A percentile compares a stretch with the other conserved stretches of the same genome.
Conservation (phyloP, 2,888 invertebrate genomes). For the Lypha dubia region DNA sequence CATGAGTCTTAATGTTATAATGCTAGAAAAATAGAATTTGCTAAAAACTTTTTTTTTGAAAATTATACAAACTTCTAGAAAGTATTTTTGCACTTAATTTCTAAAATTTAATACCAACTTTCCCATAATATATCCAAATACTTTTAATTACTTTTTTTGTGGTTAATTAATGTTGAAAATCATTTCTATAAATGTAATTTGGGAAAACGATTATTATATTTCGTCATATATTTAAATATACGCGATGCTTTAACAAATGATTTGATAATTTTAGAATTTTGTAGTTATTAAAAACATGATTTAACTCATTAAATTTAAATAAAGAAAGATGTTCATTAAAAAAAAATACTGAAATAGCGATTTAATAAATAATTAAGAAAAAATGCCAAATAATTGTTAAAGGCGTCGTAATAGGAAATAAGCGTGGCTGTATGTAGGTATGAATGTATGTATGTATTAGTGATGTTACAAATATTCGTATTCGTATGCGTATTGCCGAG, state of each 20-base stretch:
- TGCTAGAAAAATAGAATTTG: too few species aligned
- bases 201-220: neutral
- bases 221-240: slow-evolving; percentile 35
- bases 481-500: too few species aligned
- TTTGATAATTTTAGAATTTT: slow-evolving; percentile 39
- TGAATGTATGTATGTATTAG: too few species aligned
- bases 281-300: slow-evolving; percentile 46
- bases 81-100: too few species aligned
- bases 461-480: too few species aligned
- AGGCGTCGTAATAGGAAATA: neutral
- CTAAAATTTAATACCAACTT: too few species aligned
- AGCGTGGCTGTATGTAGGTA: neutral
- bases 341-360: neutral
- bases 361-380: slow-evolving; percentile 5
- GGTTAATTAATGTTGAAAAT: neutral
- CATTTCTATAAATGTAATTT: slow-evolving; percentile 2
- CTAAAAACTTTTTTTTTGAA: too few species aligned
- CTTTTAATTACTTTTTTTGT: too few species aligned
- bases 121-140: too few species aligned
- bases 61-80: too few species aligned
- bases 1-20: too few species aligned
- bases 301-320: slow-evolving; percentile 50
- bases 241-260: slow-evolving; percentile 18
- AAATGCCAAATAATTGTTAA: neutral
- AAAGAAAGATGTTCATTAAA: neutral